phyloP scores from a whole-genome alignment of 2,888 invertebrate genomes.

The Tenthredo notha region DNA sequence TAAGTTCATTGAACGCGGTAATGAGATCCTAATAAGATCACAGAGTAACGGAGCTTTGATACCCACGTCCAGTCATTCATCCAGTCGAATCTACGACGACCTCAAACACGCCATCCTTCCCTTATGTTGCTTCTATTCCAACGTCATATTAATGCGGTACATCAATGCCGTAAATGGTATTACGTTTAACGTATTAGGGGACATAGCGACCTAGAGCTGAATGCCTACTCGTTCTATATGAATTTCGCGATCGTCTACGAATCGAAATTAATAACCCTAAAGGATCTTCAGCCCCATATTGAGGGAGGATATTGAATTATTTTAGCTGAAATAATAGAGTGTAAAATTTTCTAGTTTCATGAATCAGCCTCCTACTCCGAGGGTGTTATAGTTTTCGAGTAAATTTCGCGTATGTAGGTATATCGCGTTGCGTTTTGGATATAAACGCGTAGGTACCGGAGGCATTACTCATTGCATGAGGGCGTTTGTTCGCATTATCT shows the following conservation, averaged over 20 bases:
- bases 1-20: constrained; percentile 34
- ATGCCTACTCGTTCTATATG: neutral
- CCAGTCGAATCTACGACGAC: constrained; percentile 5
- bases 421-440: constrained; percentile 71
- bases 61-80: constrained; percentile 19
- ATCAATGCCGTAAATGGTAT: constrained; percentile 33
- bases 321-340: neutral
- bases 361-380: neutral
- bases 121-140: neutral
- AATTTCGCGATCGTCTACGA: neutral
- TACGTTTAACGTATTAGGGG: constrained; percentile 17
- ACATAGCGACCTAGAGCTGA: neutral
- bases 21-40: constrained; percentile 47
- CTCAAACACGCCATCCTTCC: constrained; percentile 6
- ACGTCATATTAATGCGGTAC: neutral
- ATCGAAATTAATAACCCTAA: neutral
- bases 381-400: neutral
- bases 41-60: constrained; percentile 27
- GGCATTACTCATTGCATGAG: constrained; percentile 72
- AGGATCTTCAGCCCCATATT: neutral
- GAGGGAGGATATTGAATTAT: neutral
- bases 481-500: constrained; percentile 75
- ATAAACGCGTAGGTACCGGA: constrained; percentile 62
- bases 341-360: neutral
- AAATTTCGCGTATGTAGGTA: constrained; percentile 56